These are phyloP conservation scores for Percopsis omiscomaycus DNA, from an alignment of 2,797 vertebrate genomes.

Conservation along the genomic window DNA sequence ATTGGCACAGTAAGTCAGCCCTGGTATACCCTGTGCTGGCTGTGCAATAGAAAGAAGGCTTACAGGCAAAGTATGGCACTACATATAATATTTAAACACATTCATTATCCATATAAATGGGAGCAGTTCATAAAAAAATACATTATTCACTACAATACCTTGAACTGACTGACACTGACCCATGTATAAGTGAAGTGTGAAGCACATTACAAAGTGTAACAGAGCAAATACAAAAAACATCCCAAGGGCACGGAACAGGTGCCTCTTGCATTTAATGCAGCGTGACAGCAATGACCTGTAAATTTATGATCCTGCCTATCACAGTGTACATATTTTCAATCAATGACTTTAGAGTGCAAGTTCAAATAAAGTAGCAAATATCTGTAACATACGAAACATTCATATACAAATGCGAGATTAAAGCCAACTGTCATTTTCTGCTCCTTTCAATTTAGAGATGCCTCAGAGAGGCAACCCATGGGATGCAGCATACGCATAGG, in stretches of 20 bases:
- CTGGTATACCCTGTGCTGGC: constrained; percentile 6
- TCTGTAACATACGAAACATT: constrained; percentile 44
- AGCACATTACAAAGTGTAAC: constrained; percentile 10
- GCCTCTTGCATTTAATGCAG: constrained; percentile 9
- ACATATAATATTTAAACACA: constrained; percentile 16
- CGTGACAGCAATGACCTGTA: constrained; percentile 1
- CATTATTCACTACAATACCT: constrained; percentile 23
- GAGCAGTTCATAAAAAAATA: constrained; percentile 28
- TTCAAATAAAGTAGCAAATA: constrained; percentile 42
- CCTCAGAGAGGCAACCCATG: constrained; percentile 49
- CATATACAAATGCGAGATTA: constrained; percentile 15
- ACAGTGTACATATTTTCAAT: constrained; percentile 37
- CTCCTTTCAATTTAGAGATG: constrained; percentile 49
- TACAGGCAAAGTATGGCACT: background rate
- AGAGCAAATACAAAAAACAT: constrained; percentile 41
- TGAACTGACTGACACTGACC: constrained; percentile 14
- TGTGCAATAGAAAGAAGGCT: constrained; percentile 33
- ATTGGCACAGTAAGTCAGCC: constrained; percentile 25
- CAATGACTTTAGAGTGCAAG: constrained; percentile 34
- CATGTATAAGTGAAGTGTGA: constrained; percentile 13
- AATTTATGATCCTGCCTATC: constrained; percentile 24
- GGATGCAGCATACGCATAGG: constrained; percentile 42
- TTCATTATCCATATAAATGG: constrained; percentile 40
- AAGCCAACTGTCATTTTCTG: constrained; percentile 11
- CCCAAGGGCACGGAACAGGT: background rate